A percentile compares a stretch with the other conserved stretches of the same genome.
phyloP scores from a whole-genome alignment of 2,888 invertebrate species.

The Elmis aenea region DNA sequence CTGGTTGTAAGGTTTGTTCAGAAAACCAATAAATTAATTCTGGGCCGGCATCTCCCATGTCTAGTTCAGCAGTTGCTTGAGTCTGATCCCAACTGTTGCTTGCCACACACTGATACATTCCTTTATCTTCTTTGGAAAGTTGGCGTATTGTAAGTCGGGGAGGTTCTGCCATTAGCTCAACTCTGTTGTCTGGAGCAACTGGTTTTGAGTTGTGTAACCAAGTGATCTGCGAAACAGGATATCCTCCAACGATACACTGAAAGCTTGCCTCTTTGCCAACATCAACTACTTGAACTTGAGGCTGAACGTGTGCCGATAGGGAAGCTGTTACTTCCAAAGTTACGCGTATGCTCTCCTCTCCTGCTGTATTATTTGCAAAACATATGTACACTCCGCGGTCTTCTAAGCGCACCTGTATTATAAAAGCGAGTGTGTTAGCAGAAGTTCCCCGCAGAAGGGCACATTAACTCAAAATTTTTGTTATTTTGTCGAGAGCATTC shows the following conservation, averaged over 20 bases:
- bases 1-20: conserved; percentile 87
- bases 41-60: conserved; percentile 82
- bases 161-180: conserved; percentile 42
- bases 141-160: conserved; percentile 53
- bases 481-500: too few relatives aligned
- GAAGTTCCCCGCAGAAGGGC: too few relatives aligned
- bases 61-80: conserved; percentile 75
- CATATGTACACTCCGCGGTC: conserved; percentile 87
- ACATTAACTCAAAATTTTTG: too few relatives aligned
- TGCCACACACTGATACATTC: conserved; percentile 89
- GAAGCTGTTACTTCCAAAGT: conserved; percentile 76
- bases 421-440: too few relatives aligned
- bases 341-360: conserved; percentile 73
- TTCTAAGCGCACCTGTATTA: conserved; percentile 53
- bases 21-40: conserved; percentile 88
- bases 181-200: conserved; percentile 43
- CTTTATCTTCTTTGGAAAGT: conserved; percentile 75
- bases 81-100: conserved; percentile 80
- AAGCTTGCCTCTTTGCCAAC: conserved; percentile 79
- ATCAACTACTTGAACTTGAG: conserved; percentile 73
- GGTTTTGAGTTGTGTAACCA: conserved; percentile 73
- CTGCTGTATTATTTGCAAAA: conserved; percentile 85
- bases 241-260: conserved; percentile 82
- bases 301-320: conserved; percentile 74
- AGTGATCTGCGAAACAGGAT: conserved; percentile 72